Evolutionary conservation across 2,113 vertebrate genomes (phyloP).

Genomic region (Ochotona princeps): DNA sequence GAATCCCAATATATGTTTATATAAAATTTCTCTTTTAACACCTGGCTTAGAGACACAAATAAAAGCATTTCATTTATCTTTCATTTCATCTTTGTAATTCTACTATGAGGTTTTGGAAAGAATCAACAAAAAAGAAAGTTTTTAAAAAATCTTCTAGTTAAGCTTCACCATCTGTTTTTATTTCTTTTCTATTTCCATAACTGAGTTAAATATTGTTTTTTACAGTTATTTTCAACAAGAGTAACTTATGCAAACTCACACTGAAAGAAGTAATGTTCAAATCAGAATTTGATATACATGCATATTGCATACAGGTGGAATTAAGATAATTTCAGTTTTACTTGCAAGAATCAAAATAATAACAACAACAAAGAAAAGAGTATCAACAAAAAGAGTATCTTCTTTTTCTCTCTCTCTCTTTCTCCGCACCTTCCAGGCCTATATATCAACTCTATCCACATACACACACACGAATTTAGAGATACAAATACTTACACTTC

Average conservation of each 20-base stretch:
- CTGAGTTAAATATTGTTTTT: constrained; percentile 10
- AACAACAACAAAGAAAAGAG: background rate
- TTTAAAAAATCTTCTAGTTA: constrained; percentile 43
- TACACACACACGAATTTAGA: background rate
- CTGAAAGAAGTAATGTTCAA: constrained; percentile 52
- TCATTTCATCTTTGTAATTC: constrained; percentile 12
- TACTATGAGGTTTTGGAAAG: background rate
- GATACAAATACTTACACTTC: background rate
- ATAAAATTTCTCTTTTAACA: background rate
- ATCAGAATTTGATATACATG: constrained; percentile 56
- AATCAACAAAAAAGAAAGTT: constrained; percentile 3
- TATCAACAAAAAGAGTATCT: too few relatives aligned
- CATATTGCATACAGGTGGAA: background rate
- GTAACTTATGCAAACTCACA: constrained; percentile 41
- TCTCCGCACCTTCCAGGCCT: too few relatives aligned
- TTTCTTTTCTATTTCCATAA: constrained; percentile 54
- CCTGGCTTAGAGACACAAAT: background rate
- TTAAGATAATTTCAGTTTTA: constrained; percentile 42
- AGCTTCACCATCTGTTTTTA: constrained; percentile 58
- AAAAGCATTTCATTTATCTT: constrained; percentile 20
- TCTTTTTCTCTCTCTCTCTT: background rate
- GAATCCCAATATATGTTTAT: background rate
- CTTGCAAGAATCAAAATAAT: constrained; percentile 10
- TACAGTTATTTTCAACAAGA: constrained; percentile 45
- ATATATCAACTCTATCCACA: background rate